Evolutionary conservation across 2,888 invertebrate genomes (phyloP).

Genomic region (Lasius fuliginosus): DNA sequence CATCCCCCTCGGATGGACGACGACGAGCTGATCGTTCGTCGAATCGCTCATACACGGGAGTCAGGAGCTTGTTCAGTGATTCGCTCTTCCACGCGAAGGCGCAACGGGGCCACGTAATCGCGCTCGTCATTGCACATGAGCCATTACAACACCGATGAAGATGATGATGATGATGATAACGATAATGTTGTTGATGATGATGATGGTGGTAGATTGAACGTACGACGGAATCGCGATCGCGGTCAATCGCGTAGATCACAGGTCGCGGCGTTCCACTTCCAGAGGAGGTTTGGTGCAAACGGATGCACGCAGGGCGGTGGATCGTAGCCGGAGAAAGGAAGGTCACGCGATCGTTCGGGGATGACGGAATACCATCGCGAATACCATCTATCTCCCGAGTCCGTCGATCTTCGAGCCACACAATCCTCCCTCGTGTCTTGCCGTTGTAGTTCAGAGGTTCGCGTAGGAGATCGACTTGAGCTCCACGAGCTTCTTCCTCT

Average conservation of each 20-base stretch:
- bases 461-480: conserved; percentile 1
- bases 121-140: conserved; percentile 55
- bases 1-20: conserved; percentile 46
- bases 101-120: conserved; percentile 72
- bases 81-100: conserved; percentile 75
- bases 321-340: conserved; percentile 40
- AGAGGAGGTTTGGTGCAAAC: conserved; percentile 23
- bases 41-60: background rate
- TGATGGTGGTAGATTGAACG: conserved; percentile 59
- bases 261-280: conserved; percentile 48
- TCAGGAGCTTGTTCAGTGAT: conserved; percentile 52
- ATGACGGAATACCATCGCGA: conserved; percentile 28
- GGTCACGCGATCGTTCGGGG: conserved; percentile 45
- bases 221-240: conserved; percentile 41
- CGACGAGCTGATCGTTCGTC: conserved; percentile 31
- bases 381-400: conserved; percentile 26
- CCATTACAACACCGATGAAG: conserved; percentile 60
- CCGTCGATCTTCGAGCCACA: conserved; percentile 37
- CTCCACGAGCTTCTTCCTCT: conserved; percentile 25
- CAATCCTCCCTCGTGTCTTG: conserved; percentile 31
- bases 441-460: conserved; percentile 5
- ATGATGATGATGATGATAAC: conserved; percentile 19
- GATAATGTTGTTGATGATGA: background rate
- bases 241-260: conserved; percentile 46
- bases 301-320: conserved; percentile 34